A percentile compares a stretch with the other conserved stretches of the same genome.
Evolutionary conservation across 1,140 invertebrate genomes (phyloP).

Genomic region (Drosophila pseudoananassae): DNA sequence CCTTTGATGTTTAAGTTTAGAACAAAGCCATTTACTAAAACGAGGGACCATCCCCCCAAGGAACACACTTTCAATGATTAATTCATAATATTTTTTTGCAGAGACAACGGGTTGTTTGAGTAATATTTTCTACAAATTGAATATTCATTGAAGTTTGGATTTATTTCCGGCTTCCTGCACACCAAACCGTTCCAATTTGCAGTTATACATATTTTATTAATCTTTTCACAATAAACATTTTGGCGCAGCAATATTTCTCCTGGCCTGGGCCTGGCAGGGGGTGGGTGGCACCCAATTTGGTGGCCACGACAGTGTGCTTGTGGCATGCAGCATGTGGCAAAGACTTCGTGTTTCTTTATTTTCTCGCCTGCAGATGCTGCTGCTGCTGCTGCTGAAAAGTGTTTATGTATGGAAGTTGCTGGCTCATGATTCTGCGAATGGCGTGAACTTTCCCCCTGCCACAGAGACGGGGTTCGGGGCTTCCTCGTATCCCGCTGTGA

Average conservation of each 20-base stretch:
- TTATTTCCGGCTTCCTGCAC: slow-evolving; percentile 16
- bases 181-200: slow-evolving; percentile 22
- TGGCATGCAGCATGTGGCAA: slow-evolving; percentile 59
- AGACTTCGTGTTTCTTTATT: slow-evolving; percentile 31
- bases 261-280: background rate
- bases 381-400: slow-evolving; percentile 29
- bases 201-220: slow-evolving; percentile 59
- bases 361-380: slow-evolving; percentile 42
- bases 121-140: slow-evolving; percentile 10
- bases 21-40: background rate
- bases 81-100: slow-evolving; percentile 1
- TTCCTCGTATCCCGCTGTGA: slow-evolving; percentile 53
- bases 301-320: slow-evolving; percentile 41
- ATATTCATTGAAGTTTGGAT: slow-evolving; percentile 21
- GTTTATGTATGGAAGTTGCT: slow-evolving; percentile 42
- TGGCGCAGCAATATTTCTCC: slow-evolving; percentile 51
- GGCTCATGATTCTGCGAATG: slow-evolving; percentile 67
- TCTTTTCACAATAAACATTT: slow-evolving; percentile 72
- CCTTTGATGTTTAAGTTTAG: slow-evolving; percentile 44
- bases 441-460: slow-evolving; percentile 63
- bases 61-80: slow-evolving; percentile 25
- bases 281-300: slow-evolving; percentile 57
- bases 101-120: slow-evolving; percentile 10
- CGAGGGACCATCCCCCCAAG: background rate
- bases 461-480: slow-evolving; percentile 7